Conservation (phyloP, 2,888 invertebrate genomes). For the Spisula solida region DNA sequence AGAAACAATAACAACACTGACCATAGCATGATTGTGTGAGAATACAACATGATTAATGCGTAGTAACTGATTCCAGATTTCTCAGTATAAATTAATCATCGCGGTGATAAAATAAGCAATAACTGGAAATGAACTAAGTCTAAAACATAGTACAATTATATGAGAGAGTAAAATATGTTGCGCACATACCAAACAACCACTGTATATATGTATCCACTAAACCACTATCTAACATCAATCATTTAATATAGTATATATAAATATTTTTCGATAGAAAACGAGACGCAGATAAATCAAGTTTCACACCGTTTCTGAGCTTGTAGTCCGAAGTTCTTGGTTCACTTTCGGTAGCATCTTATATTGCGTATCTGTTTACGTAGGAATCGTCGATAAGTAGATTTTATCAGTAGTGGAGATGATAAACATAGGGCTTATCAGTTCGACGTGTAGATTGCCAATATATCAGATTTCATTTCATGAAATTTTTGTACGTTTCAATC, state of each 20-base stretch:
- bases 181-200: background rate
- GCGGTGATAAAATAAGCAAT: background rate
- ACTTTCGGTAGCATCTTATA: background rate
- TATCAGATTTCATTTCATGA: conserved; percentile 45
- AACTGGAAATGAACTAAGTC: background rate
- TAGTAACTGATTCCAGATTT: background rate
- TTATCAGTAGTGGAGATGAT: conserved; percentile 7
- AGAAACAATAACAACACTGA: conserved; percentile 6
- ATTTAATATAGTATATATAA: background rate
- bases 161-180: background rate
- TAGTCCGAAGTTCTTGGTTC: background rate
- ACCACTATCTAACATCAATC: background rate
- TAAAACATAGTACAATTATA: background rate
- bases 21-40: background rate
- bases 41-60: background rate
- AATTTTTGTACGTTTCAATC: background rate
- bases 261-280: background rate
- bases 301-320: background rate
- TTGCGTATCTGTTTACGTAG: conserved; percentile 23
- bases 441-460: background rate
- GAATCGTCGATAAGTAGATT: conserved; percentile 33
- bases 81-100: background rate
- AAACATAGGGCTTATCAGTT: conserved; percentile 41
- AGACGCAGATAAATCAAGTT: background rate
- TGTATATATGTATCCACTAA: background rate